Percentiles rank a stretch among this genome's conserved stretches.
phyloP scores from a whole-genome alignment of 2,113 vertebrate species.

The Pleuronectes platessa region DNA sequence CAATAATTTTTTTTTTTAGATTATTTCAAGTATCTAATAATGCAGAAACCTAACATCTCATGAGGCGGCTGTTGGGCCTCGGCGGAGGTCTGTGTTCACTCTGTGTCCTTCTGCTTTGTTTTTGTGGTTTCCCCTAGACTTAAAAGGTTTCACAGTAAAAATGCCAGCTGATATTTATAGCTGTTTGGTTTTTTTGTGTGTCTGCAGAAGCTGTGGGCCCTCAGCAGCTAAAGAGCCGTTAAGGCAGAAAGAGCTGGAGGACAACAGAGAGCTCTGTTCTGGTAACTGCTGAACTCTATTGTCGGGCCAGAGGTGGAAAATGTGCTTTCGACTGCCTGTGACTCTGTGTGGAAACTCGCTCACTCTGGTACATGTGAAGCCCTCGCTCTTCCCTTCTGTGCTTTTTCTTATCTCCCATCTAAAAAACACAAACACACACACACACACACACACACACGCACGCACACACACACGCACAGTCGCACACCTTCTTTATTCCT shows the following conservation, averaged over 20 bases:
- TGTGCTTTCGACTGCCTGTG: slow-evolving; percentile 44
- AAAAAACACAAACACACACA: slow-evolving; percentile 12
- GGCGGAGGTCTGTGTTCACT: no score
- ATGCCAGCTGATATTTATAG: slow-evolving; percentile 51
- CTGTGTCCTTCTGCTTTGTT: neutral
- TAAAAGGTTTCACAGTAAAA: neutral
- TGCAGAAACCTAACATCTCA: no score
- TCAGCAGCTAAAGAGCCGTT: slow-evolving; percentile 47
- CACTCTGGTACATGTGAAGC: slow-evolving; percentile 5
- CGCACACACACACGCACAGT: no score
- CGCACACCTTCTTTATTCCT: slow-evolving; percentile 18
- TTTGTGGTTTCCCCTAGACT: slow-evolving; percentile 3
- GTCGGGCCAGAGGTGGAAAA: slow-evolving; percentile 45
- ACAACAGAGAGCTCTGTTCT: slow-evolving; percentile 61
- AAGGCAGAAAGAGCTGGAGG: slow-evolving; percentile 42
- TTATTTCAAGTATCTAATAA: no score
- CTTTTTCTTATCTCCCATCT: neutral
- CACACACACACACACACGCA: slow-evolving; percentile 9
- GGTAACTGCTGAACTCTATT: slow-evolving; percentile 45
- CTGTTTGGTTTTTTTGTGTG: slow-evolving; percentile 39
- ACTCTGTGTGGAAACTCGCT: slow-evolving; percentile 37
- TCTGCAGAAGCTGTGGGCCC: slow-evolving; percentile 45
- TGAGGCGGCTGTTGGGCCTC: no score
- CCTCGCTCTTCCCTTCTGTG: slow-evolving; percentile 8
- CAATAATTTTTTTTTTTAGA: no score